phyloP scores from a whole-genome alignment of 2,797 vertebrate species.

The Pseudocheirus occidentalis region DNA sequence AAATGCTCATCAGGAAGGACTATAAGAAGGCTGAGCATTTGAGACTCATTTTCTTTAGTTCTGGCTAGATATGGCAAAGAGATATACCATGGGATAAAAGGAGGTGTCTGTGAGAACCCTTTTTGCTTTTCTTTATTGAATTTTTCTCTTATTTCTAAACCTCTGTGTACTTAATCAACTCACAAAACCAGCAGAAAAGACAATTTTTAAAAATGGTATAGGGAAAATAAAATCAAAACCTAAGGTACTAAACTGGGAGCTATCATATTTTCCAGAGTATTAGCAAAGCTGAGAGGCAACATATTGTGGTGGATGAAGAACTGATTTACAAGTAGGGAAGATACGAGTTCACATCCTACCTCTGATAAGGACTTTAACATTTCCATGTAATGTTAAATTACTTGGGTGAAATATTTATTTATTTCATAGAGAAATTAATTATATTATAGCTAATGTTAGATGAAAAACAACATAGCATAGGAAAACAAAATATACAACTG shows the following conservation, averaged over 20 bases:
- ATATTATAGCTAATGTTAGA: background rate
- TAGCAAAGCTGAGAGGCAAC: background rate
- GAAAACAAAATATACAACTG: background rate
- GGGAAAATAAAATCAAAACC: background rate
- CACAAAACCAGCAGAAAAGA: background rate
- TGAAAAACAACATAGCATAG: background rate
- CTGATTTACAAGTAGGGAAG: background rate
- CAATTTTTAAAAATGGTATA: background rate
- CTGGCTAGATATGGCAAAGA: background rate
- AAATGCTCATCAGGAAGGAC: background rate
- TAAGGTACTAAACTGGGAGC: background rate
- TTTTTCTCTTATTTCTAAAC: conserved; percentile 13
- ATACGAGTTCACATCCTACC: background rate
- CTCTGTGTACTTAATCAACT: background rate
- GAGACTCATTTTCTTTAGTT: conserved; percentile 11
- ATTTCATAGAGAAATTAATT: background rate
- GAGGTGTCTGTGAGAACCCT: background rate
- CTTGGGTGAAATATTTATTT: background rate
- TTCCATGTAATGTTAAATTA: background rate
- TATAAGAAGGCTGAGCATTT: background rate
- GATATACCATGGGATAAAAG: background rate
- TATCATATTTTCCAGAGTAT: background rate
- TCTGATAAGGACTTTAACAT: background rate
- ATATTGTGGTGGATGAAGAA: background rate
- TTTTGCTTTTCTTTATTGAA: conserved; percentile 29